A percentile compares a stretch with the other conserved stretches of the same genome.
phyloP scores from a whole-genome alignment of 2,888 invertebrate genomes.

The Boloria euphrosyne region DNA sequence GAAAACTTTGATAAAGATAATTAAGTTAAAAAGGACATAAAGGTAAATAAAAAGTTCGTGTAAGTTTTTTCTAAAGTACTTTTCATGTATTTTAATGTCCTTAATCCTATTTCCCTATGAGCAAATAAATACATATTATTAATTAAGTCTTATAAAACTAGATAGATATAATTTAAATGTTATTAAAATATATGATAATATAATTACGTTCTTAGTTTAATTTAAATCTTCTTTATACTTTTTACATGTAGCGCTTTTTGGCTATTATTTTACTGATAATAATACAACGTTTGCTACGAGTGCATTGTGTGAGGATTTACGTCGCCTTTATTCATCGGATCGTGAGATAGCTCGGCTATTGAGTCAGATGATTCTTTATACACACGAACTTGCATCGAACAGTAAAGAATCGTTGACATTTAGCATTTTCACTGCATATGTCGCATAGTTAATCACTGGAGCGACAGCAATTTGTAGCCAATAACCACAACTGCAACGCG shows the following conservation, averaged over 20 bases:
- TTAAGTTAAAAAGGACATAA: not conserved
- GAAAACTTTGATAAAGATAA: no score
- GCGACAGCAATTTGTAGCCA: slow-evolving; percentile 72
- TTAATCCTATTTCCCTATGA: no score
- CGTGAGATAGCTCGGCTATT: slow-evolving; percentile 24
- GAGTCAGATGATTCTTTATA: slow-evolving; percentile 4
- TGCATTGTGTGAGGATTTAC: slow-evolving; percentile 34
- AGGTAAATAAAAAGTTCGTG: no score
- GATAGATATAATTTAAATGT: no score
- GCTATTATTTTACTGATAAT: slow-evolving; percentile 23
- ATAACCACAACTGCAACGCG: slow-evolving; percentile 75
- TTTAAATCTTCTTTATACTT: no score
- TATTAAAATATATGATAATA: no score
- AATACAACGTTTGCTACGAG: slow-evolving; percentile 30
- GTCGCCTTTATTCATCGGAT: slow-evolving; percentile 29
- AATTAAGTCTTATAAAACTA: no score
- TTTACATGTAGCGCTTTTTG: not conserved
- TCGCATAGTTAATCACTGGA: slow-evolving; percentile 64
- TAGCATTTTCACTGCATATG: slow-evolving; percentile 30
- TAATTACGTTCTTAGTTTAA: no score
- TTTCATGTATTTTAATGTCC: no score
- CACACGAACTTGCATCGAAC: slow-evolving; percentile 27
- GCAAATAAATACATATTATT: no score
- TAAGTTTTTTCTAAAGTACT: no score
- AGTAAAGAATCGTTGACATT: slow-evolving; percentile 21